These are phyloP conservation scores for Pseudopodoces humilis DNA, from an alignment of 2,113 vertebrate species.

Conservation along the genomic window DNA sequence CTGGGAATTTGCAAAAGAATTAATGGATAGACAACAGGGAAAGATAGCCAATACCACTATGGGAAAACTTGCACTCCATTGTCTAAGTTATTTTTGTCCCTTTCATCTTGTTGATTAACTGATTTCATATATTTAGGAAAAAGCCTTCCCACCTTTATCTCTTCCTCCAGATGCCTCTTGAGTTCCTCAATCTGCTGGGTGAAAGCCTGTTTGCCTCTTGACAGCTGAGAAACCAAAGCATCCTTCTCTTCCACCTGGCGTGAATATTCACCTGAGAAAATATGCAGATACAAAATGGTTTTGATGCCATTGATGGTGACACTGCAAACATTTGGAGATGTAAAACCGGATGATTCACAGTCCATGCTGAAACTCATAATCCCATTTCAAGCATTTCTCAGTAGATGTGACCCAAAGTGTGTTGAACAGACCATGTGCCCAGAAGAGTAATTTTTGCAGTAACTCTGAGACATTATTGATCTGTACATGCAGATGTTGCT, in stretches of 20 bases:
- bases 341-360: accelerated
- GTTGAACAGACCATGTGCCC: not conserved
- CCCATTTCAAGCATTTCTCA: not conserved
- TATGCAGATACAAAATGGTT: not conserved
- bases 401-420: not conserved
- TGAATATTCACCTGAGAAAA: constrained; percentile 57
- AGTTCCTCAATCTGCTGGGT: constrained; percentile 53
- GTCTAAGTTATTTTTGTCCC: accelerated
- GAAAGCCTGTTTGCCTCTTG: constrained; percentile 77
- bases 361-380: not conserved
- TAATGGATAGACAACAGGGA: not conserved
- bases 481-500: too few species aligned
- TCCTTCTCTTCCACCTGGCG: constrained; percentile 60
- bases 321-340: too few species aligned
- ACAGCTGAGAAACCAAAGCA: constrained; percentile 79
- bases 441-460: not conserved
- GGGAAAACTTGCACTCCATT: not conserved
- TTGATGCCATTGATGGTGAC: accelerated
- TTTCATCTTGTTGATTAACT: not conserved
- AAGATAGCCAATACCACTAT: too few species aligned
- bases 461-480: not conserved
- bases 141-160: constrained; percentile 24
- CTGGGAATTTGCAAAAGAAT: not conserved
- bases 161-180: constrained; percentile 48
- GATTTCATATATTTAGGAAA: not conserved